phyloP scores from a whole-genome alignment of 2,888 invertebrate species.

The Saturnia japonica region DNA sequence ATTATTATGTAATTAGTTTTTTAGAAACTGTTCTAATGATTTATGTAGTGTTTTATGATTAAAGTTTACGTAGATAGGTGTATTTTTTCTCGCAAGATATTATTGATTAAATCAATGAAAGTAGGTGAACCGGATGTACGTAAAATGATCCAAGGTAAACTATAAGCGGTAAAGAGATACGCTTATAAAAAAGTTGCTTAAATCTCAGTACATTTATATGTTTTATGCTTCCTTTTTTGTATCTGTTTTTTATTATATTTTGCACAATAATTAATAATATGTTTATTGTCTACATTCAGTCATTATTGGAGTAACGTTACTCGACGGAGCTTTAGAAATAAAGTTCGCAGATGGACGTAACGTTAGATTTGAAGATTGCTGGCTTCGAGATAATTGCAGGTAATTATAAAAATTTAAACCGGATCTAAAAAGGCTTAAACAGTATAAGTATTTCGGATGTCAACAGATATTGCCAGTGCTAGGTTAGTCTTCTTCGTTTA shows the following conservation, averaged over 20 bases:
- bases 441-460: too few relatives aligned
- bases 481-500: too few relatives aligned
- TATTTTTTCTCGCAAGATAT: too few relatives aligned
- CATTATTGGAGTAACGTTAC: not conserved
- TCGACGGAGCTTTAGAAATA: not conserved
- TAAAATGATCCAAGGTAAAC: not conserved
- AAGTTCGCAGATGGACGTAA: not conserved
- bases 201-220: not conserved
- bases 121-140: not conserved
- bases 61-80: too few relatives aligned
- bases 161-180: too few relatives aligned
- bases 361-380: not conserved
- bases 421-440: too few relatives aligned
- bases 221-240: not conserved
- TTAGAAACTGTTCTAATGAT: too few relatives aligned
- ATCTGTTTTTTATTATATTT: not conserved
- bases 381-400: conserved; percentile 5
- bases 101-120: too few relatives aligned
- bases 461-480: too few relatives aligned
- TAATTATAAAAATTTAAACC: not conserved
- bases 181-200: not conserved
- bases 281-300: not conserved
- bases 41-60: too few relatives aligned
- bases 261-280: too few relatives aligned
- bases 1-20: too few relatives aligned